Conservation (phyloP, 2,797 vertebrate genomes). For the Phrynocephalus guinanensis region DNA sequence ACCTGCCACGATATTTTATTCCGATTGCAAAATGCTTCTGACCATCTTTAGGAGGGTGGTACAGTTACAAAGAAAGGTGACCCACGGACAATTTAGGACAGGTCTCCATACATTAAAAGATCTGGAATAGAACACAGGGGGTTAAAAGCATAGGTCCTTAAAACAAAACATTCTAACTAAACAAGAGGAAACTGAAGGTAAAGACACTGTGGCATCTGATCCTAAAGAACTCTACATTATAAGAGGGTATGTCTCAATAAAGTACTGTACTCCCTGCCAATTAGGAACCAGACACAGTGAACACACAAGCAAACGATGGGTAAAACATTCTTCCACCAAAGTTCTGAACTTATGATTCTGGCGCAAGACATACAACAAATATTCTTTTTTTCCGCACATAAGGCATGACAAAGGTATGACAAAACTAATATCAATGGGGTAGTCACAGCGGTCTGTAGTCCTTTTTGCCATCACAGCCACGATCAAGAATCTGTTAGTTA, state of each 20-base stretch:
- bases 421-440: not conserved
- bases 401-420: not conserved
- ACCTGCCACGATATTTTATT: slow-evolving; percentile 47
- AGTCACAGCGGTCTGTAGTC: not conserved
- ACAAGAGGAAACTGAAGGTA: slow-evolving; percentile 33
- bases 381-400: not conserved
- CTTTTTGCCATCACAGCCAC: not conserved
- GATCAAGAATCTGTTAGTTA: not conserved
- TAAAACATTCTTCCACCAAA: slow-evolving; percentile 63
- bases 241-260: slow-evolving; percentile 51
- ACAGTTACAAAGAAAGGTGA: not conserved
- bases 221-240: slow-evolving; percentile 33
- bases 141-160: not conserved
- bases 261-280: slow-evolving; percentile 35
- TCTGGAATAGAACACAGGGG: not conserved
- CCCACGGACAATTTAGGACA: not conserved
- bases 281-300: slow-evolving; percentile 57
- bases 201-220: slow-evolving; percentile 8
- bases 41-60: not conserved
- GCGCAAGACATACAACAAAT: slow-evolving; percentile 4
- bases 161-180: slow-evolving; percentile 5
- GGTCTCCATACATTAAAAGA: not conserved
- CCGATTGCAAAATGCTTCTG: slow-evolving; percentile 25
- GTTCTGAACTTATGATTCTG: slow-evolving; percentile 55
- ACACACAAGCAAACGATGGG: slow-evolving; percentile 53